Percentiles rank a stretch among this genome's conserved stretches.
Evolutionary conservation across 2,797 vertebrate genomes (phyloP).

Genomic region (Anguilla pacifica): DNA sequence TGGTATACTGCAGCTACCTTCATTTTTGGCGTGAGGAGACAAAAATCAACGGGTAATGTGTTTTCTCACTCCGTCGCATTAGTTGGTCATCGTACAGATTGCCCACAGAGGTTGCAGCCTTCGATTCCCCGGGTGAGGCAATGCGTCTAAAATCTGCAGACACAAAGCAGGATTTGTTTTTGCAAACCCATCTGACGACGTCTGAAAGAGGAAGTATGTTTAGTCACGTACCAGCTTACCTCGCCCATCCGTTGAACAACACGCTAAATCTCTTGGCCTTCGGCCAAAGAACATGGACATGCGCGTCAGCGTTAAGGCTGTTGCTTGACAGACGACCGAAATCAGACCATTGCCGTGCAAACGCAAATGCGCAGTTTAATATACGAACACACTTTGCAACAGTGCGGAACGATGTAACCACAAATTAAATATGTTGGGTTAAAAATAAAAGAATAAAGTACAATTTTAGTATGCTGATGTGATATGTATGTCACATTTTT

Average conservation of each 20-base stretch:
- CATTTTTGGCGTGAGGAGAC: neutral
- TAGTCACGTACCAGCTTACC: slow-evolving; percentile 76
- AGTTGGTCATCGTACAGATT: neutral
- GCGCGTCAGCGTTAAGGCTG: slow-evolving; percentile 20
- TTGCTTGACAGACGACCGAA: neutral
- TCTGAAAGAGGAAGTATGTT: slow-evolving; percentile 85
- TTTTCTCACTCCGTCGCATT: neutral
- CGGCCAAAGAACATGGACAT: slow-evolving; percentile 38
- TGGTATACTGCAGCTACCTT: neutral
- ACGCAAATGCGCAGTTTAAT: neutral
- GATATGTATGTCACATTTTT: neutral
- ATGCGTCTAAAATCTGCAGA: slow-evolving; percentile 73
- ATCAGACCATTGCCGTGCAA: neutral
- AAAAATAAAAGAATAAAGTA: neutral
- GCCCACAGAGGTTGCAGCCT: slow-evolving; percentile 16
- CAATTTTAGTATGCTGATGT: neutral
- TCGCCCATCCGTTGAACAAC: slow-evolving; percentile 64
- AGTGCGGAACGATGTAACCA: neutral
- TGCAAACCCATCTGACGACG: slow-evolving; percentile 78
- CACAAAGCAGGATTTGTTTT: slow-evolving; percentile 83
- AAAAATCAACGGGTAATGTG: neutral
- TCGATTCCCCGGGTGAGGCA: slow-evolving; percentile 76
- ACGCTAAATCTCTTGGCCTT: slow-evolving; percentile 38
- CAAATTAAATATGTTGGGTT: neutral
- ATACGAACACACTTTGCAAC: neutral